phyloP scores from a whole-genome alignment of 2,797 vertebrate species.

The Phoxinus dragarum region DNA sequence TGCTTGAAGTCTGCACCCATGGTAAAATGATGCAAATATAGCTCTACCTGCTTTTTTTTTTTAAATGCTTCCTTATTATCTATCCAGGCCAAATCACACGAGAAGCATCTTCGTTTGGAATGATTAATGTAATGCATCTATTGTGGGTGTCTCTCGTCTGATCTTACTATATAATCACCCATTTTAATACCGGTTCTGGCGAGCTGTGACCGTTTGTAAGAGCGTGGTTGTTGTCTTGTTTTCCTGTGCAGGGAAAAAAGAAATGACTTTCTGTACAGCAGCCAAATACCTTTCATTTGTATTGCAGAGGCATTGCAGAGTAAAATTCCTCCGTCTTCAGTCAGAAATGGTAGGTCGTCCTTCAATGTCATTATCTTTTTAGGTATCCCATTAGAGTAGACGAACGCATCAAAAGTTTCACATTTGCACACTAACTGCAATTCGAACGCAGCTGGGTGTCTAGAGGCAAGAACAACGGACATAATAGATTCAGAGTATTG shows the following conservation, averaged over 20 bases:
- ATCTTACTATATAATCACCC: slow-evolving; percentile 10
- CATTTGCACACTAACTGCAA: slow-evolving; percentile 3
- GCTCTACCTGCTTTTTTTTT: slow-evolving; percentile 37
- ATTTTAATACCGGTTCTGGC: neutral
- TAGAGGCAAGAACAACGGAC: slow-evolving; percentile 12
- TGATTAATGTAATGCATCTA: slow-evolving; percentile 38
- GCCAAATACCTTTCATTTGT: neutral
- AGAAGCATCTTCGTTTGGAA: slow-evolving; percentile 14
- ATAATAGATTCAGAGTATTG: slow-evolving; percentile 6
- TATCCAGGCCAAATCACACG: slow-evolving; percentile 1
- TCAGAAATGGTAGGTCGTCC: neutral
- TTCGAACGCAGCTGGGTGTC: slow-evolving; percentile 34
- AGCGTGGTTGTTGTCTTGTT: neutral
- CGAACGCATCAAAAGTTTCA: neutral
- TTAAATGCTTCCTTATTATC: slow-evolving; percentile 17
- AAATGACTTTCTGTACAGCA: neutral
- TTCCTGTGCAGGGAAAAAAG: neutral
- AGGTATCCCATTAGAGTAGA: neutral
- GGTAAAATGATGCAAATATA: slow-evolving; percentile 35
- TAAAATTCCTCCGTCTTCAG: slow-evolving; percentile 1
- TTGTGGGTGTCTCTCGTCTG: neutral
- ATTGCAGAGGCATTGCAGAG: slow-evolving; percentile 1
- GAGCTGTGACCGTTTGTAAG: slow-evolving; percentile 14
- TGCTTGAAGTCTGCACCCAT: slow-evolving; percentile 29
- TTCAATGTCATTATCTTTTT: slow-evolving; percentile 5